A percentile compares a stretch with the other conserved stretches of the same genome.
Evolutionary conservation across 2,888 invertebrate species (phyloP).

Genomic region (Diarsia dahlii): DNA sequence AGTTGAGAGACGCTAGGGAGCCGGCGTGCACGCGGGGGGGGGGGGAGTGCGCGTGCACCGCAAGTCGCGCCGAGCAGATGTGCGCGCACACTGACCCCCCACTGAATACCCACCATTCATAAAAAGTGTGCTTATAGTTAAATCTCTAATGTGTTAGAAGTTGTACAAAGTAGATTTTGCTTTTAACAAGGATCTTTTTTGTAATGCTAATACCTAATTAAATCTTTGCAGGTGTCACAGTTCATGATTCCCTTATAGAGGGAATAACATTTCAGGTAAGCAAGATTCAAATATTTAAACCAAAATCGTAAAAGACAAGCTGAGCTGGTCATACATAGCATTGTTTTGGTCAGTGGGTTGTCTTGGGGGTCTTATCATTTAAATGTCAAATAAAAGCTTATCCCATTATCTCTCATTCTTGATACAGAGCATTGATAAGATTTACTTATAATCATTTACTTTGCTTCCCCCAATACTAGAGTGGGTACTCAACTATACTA

Average conservation of each 20-base stretch:
- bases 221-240: constrained; percentile 82
- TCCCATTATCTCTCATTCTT: constrained; percentile 14
- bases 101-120: constrained; percentile 21
- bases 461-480: background rate
- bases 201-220: constrained; percentile 7
- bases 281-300: background rate
- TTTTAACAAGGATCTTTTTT: background rate
- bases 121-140: background rate
- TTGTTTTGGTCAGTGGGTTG: background rate
- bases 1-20: constrained; percentile 42
- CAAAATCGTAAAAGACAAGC: background rate
- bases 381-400: constrained; percentile 16
- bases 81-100: constrained; percentile 31
- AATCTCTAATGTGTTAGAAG: background rate
- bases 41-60: constrained; percentile 9
- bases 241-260: constrained; percentile 84
- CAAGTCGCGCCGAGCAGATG: constrained; percentile 49
- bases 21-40: constrained; percentile 16
- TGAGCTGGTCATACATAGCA: background rate
- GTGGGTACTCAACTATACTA: background rate
- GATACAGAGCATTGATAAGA: constrained; percentile 6
- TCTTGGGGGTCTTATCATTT: background rate
- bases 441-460: constrained; percentile 10
- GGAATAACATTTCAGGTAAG: constrained; percentile 86
- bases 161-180: background rate